phyloP scores from a whole-genome alignment of 2,113 vertebrate species.

The Antennarius striatus region DNA sequence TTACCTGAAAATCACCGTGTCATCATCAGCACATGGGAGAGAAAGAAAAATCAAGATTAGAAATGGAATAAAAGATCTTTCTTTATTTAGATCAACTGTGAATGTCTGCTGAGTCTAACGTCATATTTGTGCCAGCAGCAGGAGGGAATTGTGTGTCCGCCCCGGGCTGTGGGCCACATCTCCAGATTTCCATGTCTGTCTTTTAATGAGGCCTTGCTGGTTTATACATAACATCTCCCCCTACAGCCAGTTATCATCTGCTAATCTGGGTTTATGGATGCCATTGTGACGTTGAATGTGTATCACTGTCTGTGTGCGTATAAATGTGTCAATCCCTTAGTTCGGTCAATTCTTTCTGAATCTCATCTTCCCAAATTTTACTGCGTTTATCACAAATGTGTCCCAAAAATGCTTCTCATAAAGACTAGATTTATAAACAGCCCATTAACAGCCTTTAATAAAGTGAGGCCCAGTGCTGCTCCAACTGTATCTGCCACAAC shows the following conservation, averaged over 20 bases:
- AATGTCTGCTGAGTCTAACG: background rate
- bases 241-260: slow-evolving; percentile 61
- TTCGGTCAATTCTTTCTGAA: slow-evolving; percentile 30
- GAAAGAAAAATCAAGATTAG: slow-evolving; percentile 34
- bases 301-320: slow-evolving; percentile 13
- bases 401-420: slow-evolving; percentile 7
- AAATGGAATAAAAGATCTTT: background rate
- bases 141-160: slow-evolving; percentile 5
- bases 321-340: background rate
- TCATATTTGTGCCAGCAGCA: too few relatives aligned
- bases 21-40: slow-evolving; percentile 49
- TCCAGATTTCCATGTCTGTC: slow-evolving; percentile 52
- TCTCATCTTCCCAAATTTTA: slow-evolving; percentile 42
- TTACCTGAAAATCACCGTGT: slow-evolving; percentile 53
- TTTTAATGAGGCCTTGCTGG: slow-evolving; percentile 62
- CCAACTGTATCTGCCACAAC: background rate
- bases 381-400: slow-evolving; percentile 25
- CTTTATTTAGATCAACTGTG: background rate
- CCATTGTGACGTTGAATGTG: slow-evolving; percentile 32
- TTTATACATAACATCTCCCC: slow-evolving; percentile 50
- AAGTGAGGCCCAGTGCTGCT: slow-evolving; percentile 25
- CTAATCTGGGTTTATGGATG: slow-evolving; percentile 68
- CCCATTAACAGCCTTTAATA: slow-evolving; percentile 28
- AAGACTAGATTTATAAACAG: slow-evolving; percentile 34
- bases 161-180: slow-evolving; percentile 54